Evolutionary conservation across 2,888 invertebrate genomes (phyloP), one percentile per base, ranked within the genome.

Genomic region (Tigriopus californicus): DNA sequence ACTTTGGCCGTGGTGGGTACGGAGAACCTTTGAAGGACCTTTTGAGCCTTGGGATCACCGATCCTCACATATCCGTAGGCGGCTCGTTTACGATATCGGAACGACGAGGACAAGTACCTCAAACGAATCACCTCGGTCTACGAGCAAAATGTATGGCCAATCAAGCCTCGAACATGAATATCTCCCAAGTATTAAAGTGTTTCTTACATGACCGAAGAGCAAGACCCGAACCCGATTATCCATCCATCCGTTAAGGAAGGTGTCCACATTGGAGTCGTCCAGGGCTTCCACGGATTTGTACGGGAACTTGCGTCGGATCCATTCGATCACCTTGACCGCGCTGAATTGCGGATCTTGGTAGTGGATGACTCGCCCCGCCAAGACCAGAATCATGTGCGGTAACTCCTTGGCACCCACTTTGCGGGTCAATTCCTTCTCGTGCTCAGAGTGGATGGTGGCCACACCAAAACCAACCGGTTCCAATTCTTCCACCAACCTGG

Each of bases 191-290:
- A n/a, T n/a, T n/a, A n/a, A n/a, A n/a, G n/a, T n/a, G n/a, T n/a
- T n/a, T 33, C 33, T 33, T 33, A 33, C 52, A 5, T 59, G 68
- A 47, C 70, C 70, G 71, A 92, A 86, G 66, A 94, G 82, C 60
- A 95, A 73, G 40, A 86, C 90, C 63, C 92, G 79, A 47, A 94
- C 88, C 70, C 82, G 79, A 72, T 95, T 95, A 73, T 95, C 94
- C 62, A 79, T 79, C 83, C 92, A 94, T 58, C 90, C 89, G 51
- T 79, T 79, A 40, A 94, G 76, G 70, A 92, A 94, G 8, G 75
- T 74, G 54, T 85, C 81, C 42, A 85, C 75, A 67, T 82, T 85
- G 40, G 77, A 74, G 66, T 85, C 83, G 60, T 77, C 79, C n/a
- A 92, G 73, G 62, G 68, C 65, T 60, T 77, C 76, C 58, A 88